Evolutionary conservation across 2,888 invertebrate species (phyloP).

Genomic region (Vandiemenella viatica): DNA sequence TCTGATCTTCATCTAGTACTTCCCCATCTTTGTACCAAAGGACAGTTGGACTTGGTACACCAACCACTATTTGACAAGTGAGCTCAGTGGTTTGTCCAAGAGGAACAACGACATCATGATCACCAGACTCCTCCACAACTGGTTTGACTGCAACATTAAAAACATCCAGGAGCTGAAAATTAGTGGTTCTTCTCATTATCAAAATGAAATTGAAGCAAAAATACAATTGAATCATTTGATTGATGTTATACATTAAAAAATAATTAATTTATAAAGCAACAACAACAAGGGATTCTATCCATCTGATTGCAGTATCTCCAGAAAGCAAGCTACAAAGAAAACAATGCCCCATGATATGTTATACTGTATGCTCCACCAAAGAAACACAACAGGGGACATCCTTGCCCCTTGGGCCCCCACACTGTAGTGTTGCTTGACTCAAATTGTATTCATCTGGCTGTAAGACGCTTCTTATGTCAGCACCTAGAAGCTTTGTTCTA

Average conservation of each 20-base stretch:
- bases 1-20: slow-evolving; percentile 7
- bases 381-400: no score
- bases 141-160: slow-evolving; percentile 11
- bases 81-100: slow-evolving; percentile 16
- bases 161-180: not conserved
- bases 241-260: not conserved
- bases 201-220: not conserved
- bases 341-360: no score
- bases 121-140: slow-evolving; percentile 2
- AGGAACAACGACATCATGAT: not conserved
- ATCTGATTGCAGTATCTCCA: no score
- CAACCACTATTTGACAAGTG: slow-evolving; percentile 16
- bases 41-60: slow-evolving; percentile 22
- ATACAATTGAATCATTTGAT: not conserved
- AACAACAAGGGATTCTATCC: no score
- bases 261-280: no score
- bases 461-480: no score
- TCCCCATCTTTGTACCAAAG: slow-evolving; percentile 22
- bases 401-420: no score
- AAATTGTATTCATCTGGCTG: no score
- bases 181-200: not conserved
- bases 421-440: no score
- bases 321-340: no score
- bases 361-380: no score
- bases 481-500: no score